phyloP scores from a whole-genome alignment of 2,113 vertebrate species.

The Gymnarchus niloticus region DNA sequence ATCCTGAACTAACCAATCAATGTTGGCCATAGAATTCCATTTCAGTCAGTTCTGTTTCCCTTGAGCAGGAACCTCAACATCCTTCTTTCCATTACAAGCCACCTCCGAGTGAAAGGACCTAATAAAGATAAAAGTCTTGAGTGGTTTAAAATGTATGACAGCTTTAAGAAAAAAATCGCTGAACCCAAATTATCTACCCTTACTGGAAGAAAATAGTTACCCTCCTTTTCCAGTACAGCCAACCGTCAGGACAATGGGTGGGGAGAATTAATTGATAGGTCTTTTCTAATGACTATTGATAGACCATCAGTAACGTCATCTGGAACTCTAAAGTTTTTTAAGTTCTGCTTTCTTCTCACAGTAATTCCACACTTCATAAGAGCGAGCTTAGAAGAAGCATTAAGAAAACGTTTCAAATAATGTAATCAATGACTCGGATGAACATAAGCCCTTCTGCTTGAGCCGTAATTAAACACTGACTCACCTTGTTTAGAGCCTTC shows the following conservation, averaged over 20 bases:
- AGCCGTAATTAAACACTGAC: constrained; percentile 44
- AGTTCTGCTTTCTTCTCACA: constrained; percentile 35
- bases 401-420: constrained; percentile 43
- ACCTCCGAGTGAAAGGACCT: background rate
- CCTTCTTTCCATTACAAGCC: background rate
- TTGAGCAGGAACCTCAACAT: background rate
- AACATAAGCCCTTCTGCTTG: constrained; percentile 32
- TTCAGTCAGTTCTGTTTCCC: background rate
- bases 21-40: background rate
- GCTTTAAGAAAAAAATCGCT: background rate
- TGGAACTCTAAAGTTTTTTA: constrained; percentile 33
- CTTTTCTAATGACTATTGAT: constrained; percentile 50
- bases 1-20: too few species aligned
- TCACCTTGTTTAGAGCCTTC: constrained; percentile 29
- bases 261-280: constrained; percentile 44
- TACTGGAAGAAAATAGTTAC: constrained; percentile 1
- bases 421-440: constrained; percentile 35
- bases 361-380: constrained; percentile 48
- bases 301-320: constrained; percentile 40
- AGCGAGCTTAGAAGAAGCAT: constrained; percentile 41
- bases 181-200: background rate
- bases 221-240: background rate
- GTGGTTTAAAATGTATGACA: background rate
- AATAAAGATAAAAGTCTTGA: background rate
- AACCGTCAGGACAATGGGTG: constrained; percentile 23